These are phyloP conservation scores for Stegodyphus dumicola DNA, from an alignment of 1,140 invertebrate species.

Conservation along the genomic window DNA sequence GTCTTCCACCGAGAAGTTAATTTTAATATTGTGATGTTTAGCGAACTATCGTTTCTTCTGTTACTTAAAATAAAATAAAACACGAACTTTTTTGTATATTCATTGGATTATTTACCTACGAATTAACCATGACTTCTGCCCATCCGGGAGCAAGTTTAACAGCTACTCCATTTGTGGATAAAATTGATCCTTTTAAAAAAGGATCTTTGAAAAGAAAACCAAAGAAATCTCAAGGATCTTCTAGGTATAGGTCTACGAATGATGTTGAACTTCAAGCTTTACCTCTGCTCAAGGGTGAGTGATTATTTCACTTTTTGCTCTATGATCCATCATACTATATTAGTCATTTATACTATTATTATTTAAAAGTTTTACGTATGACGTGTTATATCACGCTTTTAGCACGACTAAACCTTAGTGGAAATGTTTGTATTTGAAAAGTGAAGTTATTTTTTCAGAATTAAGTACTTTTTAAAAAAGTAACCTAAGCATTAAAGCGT, in stretches of 20 bases:
- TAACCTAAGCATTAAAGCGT: too few species aligned
- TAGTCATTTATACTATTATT: too few species aligned
- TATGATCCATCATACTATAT: too few species aligned
- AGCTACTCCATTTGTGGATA: slow-evolving; percentile 80
- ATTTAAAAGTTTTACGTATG: too few species aligned
- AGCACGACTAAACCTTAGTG: too few species aligned
- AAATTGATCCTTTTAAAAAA: slow-evolving; percentile 94
- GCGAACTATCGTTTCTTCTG: slow-evolving; percentile 16
- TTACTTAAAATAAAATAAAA: slow-evolving; percentile 49
- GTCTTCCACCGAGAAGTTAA: slow-evolving; percentile 45
- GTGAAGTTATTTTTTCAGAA: too few species aligned
- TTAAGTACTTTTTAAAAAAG: too few species aligned
- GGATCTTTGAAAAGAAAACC: slow-evolving; percentile 92
- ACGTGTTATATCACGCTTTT: too few species aligned
- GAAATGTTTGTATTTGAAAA: too few species aligned
- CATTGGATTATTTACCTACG: slow-evolving; percentile 31
- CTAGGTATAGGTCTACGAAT: slow-evolving; percentile 87
- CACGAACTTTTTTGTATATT: slow-evolving; percentile 27
- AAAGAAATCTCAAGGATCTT: slow-evolving; percentile 91
- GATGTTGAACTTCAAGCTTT: slow-evolving; percentile 89
- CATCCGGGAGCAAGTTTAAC: slow-evolving; percentile 53
- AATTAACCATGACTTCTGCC: slow-evolving; percentile 49
- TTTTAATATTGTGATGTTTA: slow-evolving; percentile 48
- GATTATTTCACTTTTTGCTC: too few species aligned
- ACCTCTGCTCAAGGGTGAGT: slow-evolving; percentile 85